Base-by-base conservation (phyloP, 1,140 invertebrate species). In the Ceratina australensis region DNA sequence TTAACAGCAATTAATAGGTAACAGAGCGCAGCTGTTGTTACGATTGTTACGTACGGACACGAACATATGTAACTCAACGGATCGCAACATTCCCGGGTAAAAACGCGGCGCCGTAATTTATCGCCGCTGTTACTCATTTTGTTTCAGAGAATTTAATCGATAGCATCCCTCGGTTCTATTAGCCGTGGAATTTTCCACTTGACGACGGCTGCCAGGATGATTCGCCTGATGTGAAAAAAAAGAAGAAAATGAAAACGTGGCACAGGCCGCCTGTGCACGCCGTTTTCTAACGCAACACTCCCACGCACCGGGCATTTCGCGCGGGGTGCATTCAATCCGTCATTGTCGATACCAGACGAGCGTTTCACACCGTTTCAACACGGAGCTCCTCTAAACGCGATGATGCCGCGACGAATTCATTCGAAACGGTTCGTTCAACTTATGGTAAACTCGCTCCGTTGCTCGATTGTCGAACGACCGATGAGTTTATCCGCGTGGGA, bases 161-260 rank as follows among this genome's bases (percentile, higher is more conserved):
- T 63, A 22, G 52, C 64, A 54, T 63, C 49, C 56, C 63, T 42
- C 24, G 0, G 18, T 54, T n/a, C 2, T 33, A 15, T 24, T n/a
- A 69, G 71, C 47, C 87, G 88, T 87, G 88, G 86, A 89, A 87
- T 68, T 79, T 85, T 89, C 86, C 89, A 90, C 88, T 86, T 89
- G 89, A 88, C 86, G 77, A 69, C 26, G 72, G 33, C 72, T 57
- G 54, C 78, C 67, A 79, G 57, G 67, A 79, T 76, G 75, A 71
- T 15, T 52, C 12, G 74, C 60, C 12, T 42, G n/a, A 56, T 28
- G 22, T n/a, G 13, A 28, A 33, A 16, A 60, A n/a, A 60, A 18
- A 47, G 52, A 72, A 52, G 26, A 42, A 54, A n/a, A n/a, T n/a
- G 56, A 54, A 66, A 28, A 59, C 52, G 20, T 73, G 72, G 73